Conservation (phyloP, 1,140 invertebrate species). For the Drosophila lini region DNA sequence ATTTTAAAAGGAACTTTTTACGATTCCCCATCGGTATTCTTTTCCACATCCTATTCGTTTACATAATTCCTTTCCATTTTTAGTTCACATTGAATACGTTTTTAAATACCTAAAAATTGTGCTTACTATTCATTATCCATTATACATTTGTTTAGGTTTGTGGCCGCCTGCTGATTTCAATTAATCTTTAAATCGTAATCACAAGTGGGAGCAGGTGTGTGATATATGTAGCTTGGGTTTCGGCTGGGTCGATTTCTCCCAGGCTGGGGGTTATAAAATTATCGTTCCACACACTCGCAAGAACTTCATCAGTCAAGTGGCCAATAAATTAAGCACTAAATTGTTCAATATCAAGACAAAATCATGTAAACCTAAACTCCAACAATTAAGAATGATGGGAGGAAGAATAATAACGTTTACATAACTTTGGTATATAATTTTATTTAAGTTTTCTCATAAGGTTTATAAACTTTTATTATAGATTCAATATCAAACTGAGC, state of each 20-base stretch:
- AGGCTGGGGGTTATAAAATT: slow-evolving; percentile 34
- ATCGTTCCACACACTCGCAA: slow-evolving; percentile 64
- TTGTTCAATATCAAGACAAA: slow-evolving; percentile 71
- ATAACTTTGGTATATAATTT: not conserved
- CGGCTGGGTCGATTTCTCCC: slow-evolving; percentile 13
- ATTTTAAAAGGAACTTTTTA: not conserved
- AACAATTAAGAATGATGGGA: slow-evolving; percentile 11
- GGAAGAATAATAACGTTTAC: slow-evolving; percentile 1
- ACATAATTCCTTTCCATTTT: not conserved
- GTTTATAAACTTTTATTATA: not conserved
- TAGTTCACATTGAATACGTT: not conserved
- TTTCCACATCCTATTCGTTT: not conserved
- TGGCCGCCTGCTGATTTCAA: slow-evolving; percentile 46
- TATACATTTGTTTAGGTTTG: slow-evolving; percentile 49
- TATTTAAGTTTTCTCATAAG: not conserved
- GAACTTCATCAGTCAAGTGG: slow-evolving; percentile 73
- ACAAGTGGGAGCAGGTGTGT: slow-evolving; percentile 53
- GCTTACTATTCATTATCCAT: slow-evolving; percentile 6
- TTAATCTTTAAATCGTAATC: slow-evolving; percentile 66
- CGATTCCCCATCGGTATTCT: not conserved
- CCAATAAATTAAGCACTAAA: slow-evolving; percentile 73
- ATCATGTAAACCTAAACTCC: slow-evolving; percentile 52
- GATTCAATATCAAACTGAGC: not conserved
- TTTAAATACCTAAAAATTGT: slow-evolving; percentile 8
- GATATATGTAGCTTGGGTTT: slow-evolving; percentile 3